Percentiles rank a stretch among this genome's conserved stretches.
phyloP scores from a whole-genome alignment of 2,888 invertebrate species.

The Nemapogon koenigi region DNA sequence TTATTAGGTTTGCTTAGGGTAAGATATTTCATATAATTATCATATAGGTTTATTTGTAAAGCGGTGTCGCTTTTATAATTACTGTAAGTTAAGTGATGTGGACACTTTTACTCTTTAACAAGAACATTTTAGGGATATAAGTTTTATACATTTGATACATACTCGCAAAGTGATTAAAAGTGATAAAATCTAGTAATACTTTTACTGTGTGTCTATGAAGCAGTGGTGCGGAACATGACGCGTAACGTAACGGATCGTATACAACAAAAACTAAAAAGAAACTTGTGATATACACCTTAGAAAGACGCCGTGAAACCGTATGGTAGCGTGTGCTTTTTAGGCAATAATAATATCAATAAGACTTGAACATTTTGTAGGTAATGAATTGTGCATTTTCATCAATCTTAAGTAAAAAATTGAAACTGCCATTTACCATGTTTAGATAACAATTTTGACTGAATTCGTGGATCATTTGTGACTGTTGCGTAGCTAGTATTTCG shows the following conservation, averaged over 20 bases:
- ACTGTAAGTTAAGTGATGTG: conserved; percentile 46
- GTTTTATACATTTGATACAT: conserved; percentile 64
- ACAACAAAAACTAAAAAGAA: conserved; percentile 1
- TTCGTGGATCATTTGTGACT: conserved; percentile 30
- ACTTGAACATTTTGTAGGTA: conserved; percentile 36
- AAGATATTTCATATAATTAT: conserved; percentile 49
- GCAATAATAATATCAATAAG: conserved; percentile 50
- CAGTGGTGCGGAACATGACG: conserved; percentile 54
- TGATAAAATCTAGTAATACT: conserved; percentile 30
- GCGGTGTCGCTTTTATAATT: conserved; percentile 44
- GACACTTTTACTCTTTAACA: conserved; percentile 49
- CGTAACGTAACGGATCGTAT: conserved; percentile 11
- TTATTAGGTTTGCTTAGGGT: conserved; percentile 36
- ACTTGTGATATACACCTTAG: conserved; percentile 3
- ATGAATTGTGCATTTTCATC: conserved; percentile 45
- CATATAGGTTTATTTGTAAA: conserved; percentile 56
- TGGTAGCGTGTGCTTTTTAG: conserved; percentile 30
- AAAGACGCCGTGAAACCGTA: background rate
- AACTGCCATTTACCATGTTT: conserved; percentile 48
- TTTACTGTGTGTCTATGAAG: conserved; percentile 6
- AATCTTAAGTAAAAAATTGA: conserved; percentile 25
- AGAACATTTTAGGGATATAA: conserved; percentile 48
- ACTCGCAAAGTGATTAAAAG: conserved; percentile 61
- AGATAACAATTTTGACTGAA: conserved; percentile 31
- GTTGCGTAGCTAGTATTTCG: conserved; percentile 37